phyloP scores from a whole-genome alignment of 92 coral and sea anemone species.

The Zoanthus gigantus region DNA sequence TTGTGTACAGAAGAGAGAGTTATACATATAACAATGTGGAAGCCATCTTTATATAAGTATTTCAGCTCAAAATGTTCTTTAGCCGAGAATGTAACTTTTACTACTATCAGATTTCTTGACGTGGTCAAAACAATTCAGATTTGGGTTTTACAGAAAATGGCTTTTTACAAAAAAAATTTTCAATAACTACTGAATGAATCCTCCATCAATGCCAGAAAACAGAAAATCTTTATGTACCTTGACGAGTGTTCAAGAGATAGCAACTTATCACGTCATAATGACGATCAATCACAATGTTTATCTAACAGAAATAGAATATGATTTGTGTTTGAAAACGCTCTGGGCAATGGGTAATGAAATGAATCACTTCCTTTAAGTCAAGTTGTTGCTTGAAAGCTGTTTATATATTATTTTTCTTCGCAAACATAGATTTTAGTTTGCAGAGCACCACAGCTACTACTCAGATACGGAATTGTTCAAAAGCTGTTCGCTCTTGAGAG shows the following conservation, averaged over 20 bases:
- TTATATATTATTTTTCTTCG: neutral
- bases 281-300: neutral
- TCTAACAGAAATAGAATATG: neutral
- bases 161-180: neutral
- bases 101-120: no score
- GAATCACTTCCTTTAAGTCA: neutral
- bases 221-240: neutral
- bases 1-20: no score
- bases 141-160: neutral
- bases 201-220: neutral
- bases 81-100: no score
- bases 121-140: neutral
- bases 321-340: neutral
- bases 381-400: neutral
- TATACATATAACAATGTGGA: no score
- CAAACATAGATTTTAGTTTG: neutral
- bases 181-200: neutral
- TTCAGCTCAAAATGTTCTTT: no score
- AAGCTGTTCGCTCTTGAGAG: neutral
- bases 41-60: no score
- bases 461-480: neutral
- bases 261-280: neutral
- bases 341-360: neutral
- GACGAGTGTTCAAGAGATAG: neutral
- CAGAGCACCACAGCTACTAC: neutral